phyloP scores from a whole-genome alignment of 2,113 vertebrate species.

The Xiphorhynchus elegans region DNA sequence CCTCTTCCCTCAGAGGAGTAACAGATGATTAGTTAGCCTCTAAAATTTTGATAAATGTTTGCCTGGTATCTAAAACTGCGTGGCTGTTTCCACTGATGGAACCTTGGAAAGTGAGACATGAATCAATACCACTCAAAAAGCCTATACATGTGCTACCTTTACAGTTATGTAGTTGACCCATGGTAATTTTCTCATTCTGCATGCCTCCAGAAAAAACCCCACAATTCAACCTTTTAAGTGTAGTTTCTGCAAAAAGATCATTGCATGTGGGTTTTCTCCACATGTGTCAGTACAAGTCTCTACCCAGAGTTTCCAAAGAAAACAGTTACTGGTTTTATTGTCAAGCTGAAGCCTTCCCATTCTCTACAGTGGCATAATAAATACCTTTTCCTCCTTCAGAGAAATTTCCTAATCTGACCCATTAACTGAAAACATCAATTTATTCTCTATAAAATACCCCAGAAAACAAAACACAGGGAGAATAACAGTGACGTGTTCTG shows the following conservation, averaged over 20 bases:
- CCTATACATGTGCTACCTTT: not conserved
- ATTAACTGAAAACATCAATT: not conserved
- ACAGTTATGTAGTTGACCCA: accelerated
- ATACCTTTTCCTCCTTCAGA: not conserved
- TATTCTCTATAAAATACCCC: not conserved
- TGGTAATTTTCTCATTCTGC: not conserved
- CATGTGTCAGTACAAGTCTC: not conserved
- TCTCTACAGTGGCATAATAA: not conserved
- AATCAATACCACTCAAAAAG: not conserved
- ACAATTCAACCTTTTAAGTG: not conserved
- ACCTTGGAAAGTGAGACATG: not conserved
- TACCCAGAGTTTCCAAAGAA: not conserved
- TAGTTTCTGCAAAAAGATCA: not conserved
- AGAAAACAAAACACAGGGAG: not conserved
- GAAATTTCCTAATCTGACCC: not conserved
- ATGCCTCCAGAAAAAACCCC: not conserved
- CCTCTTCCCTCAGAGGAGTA: not conserved
- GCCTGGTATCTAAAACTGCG: not conserved
- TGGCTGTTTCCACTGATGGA: not conserved
- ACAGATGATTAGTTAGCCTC: not conserved
- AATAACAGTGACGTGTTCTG: not conserved
- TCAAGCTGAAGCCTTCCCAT: not conserved
- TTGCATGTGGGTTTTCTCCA: not conserved
- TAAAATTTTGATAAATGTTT: slow-evolving; percentile 5
- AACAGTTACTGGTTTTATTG: not conserved